Evolutionary conservation across 2,888 invertebrate species (phyloP).

Genomic region (Tenthredo livida): DNA sequence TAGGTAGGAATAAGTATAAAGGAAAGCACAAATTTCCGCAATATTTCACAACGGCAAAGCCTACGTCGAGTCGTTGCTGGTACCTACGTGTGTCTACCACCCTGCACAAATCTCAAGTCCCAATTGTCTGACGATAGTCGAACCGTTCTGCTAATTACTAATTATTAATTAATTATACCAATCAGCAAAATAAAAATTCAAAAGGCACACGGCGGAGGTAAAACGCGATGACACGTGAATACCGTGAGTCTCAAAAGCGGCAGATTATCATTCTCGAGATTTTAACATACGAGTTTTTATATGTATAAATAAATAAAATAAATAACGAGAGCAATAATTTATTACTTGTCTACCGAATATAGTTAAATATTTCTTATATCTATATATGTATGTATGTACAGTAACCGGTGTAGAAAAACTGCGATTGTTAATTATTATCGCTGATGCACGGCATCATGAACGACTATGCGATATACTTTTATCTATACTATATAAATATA

Average conservation of each 20-base stretch:
- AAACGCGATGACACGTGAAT: background rate
- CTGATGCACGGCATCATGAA: background rate
- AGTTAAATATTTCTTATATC: background rate
- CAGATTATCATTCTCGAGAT: background rate
- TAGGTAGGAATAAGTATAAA: background rate
- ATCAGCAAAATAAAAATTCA: background rate
- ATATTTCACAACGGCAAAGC: background rate
- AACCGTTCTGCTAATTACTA: constrained; percentile 10
- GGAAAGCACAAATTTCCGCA: background rate
- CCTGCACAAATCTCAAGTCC: too few relatives aligned
- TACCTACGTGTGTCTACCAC: background rate
- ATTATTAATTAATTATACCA: background rate
- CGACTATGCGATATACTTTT: background rate
- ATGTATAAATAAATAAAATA: too few relatives aligned
- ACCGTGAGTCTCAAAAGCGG: background rate
- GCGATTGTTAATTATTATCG: background rate
- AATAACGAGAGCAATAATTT: background rate
- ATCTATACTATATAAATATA: too few relatives aligned
- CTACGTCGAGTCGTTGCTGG: background rate
- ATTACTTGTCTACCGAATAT: background rate
- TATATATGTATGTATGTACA: background rate
- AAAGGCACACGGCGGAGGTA: background rate
- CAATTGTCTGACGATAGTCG: constrained; percentile 14
- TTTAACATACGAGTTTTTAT: background rate
- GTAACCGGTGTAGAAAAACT: background rate